Conservation (phyloP, 2,797 vertebrate genomes). For the Falco naumanni region DNA sequence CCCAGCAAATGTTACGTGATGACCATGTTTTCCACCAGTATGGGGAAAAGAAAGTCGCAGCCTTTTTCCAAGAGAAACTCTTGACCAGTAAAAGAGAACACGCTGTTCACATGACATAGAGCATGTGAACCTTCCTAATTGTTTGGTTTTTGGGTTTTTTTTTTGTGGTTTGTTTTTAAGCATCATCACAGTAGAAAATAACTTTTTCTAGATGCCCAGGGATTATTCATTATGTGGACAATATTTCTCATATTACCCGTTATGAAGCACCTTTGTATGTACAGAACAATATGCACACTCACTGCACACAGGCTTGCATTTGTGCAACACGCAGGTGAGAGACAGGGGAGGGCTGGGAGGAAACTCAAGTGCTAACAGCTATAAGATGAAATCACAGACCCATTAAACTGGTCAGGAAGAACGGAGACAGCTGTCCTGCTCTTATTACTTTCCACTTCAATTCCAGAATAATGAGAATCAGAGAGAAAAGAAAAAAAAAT, state of each 20-base stretch:
- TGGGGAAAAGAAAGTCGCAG: neutral
- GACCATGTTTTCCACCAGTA: neutral
- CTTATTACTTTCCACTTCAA: constrained; percentile 39
- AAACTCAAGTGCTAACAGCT: neutral
- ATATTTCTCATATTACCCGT: neutral
- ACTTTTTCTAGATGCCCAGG: neutral
- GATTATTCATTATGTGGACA: neutral
- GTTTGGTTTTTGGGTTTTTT: too few relatives aligned
- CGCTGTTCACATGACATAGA: neutral
- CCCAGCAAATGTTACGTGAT: neutral
- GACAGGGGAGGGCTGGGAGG: neutral
- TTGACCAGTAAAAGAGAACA: neutral
- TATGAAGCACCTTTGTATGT: neutral
- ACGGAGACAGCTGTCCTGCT: neutral
- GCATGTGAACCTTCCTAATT: neutral
- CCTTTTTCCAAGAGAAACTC: neutral
- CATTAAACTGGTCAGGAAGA: constrained; percentile 43
- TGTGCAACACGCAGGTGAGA: neutral
- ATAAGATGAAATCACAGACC: constrained; percentile 14
- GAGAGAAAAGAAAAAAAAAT: neutral
- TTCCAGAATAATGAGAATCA: constrained; percentile 36
- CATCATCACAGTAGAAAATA: neutral
- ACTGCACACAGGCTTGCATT: neutral
- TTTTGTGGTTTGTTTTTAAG: neutral
- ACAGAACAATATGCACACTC: neutral